Conservation (phyloP, 1,140 invertebrate genomes). For the Gyrodactylus bullatarudis region DNA sequence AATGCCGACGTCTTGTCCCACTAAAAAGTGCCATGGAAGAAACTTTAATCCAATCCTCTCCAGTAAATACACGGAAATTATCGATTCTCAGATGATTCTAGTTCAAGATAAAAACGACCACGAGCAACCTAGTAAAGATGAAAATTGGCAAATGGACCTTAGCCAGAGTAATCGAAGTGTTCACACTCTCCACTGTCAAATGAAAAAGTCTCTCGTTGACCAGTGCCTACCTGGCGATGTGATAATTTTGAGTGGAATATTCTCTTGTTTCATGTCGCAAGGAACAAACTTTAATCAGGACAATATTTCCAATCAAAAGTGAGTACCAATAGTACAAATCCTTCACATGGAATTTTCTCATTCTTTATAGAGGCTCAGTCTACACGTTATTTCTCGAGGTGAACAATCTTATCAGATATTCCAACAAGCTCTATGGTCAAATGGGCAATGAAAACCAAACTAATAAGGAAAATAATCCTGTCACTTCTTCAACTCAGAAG, state of each 20-base stretch:
- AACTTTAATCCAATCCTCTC: neutral
- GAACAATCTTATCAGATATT: slow-evolving; percentile 39
- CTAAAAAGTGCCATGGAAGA: neutral
- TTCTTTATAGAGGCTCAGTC: neutral
- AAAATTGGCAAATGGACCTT: neutral
- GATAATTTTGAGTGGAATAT: slow-evolving; percentile 45
- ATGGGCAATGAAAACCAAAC: too few species aligned
- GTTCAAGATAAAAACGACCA: neutral
- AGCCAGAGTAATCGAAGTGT: neutral
- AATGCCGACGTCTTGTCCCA: neutral
- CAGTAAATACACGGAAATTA: neutral
- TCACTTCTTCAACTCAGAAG: neutral
- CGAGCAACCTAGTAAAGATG: neutral
- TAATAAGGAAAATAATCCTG: neutral
- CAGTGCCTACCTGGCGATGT: slow-evolving; percentile 51
- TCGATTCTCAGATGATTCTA: neutral
- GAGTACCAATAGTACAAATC: neutral
- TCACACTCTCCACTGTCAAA: neutral
- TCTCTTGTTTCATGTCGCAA: slow-evolving; percentile 13
- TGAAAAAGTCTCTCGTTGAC: slow-evolving; percentile 26
- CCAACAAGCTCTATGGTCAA: slow-evolving; percentile 21
- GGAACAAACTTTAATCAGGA: neutral
- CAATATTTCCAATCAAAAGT: slow-evolving; percentile 7
- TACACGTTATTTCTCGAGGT: slow-evolving; percentile 30
- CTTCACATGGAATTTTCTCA: neutral